A percentile compares a stretch with the other conserved stretches of the same genome.
phyloP scores from a whole-genome alignment of 2,888 invertebrate genomes.

The Pseudolycoriella hygida region DNA sequence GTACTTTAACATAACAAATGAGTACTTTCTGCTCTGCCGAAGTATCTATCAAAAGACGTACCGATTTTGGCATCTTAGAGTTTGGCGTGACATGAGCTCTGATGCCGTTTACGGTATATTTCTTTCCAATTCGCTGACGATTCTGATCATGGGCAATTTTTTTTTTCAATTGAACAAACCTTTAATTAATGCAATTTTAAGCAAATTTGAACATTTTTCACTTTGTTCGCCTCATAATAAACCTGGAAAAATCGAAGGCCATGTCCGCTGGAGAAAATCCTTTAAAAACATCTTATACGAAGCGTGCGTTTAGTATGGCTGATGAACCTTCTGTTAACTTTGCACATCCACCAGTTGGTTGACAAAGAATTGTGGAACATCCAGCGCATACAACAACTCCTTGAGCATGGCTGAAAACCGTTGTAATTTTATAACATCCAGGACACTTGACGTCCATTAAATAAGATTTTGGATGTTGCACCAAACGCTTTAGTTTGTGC shows the following conservation, averaged over 20 bases:
- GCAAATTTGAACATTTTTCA: no score
- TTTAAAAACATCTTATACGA: neutral
- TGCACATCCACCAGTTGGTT: slow-evolving; percentile 97
- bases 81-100: no score
- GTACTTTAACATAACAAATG: no score
- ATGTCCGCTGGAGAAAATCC: neutral
- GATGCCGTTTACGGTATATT: no score
- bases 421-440: slow-evolving; percentile 98
- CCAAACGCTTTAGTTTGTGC: slow-evolving; percentile 93
- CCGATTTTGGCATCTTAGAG: no score
- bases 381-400: slow-evolving; percentile 97
- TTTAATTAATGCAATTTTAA: neutral
- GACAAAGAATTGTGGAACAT: slow-evolving; percentile 94
- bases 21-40: no score
- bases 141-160: no score
- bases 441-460: slow-evolving; percentile 99
- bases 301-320: slow-evolving; percentile 58
- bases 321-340: slow-evolving; percentile 83
- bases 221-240: no score
- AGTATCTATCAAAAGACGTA: no score
- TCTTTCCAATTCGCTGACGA: no score
- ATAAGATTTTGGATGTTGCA: slow-evolving; percentile 98
- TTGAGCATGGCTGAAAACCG: slow-evolving; percentile 98
- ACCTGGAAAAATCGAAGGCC: neutral
- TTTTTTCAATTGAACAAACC: neutral